A percentile compares a stretch with the other conserved stretches of the same genome.
These are phyloP conservation scores for Sinocyclocheilus rhinocerous DNA, from an alignment of 2,113 vertebrate species.

Conservation along the genomic window DNA sequence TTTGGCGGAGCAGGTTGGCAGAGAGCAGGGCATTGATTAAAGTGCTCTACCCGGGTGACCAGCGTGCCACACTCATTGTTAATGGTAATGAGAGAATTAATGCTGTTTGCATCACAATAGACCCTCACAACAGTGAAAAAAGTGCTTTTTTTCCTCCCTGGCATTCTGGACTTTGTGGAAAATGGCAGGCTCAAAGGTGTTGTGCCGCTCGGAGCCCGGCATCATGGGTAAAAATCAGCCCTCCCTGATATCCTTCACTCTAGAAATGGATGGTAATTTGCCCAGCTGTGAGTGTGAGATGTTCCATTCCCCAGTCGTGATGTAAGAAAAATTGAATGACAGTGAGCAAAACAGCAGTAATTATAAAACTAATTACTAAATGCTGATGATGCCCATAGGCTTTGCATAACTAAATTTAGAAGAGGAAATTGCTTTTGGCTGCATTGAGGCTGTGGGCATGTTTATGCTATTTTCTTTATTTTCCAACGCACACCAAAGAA, in stretches of 20 bases:
- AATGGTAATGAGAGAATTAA: constrained; percentile 65
- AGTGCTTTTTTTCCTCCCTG: constrained; percentile 12
- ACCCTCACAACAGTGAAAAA: constrained; percentile 45
- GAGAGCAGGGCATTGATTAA: constrained; percentile 59
- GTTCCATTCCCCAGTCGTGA: constrained; percentile 93
- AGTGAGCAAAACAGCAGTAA: constrained; percentile 98
- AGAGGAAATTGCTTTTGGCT: constrained; percentile 99
- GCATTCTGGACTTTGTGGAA: constrained; percentile 44
- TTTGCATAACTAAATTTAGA: constrained; percentile 99
- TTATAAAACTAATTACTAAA: constrained; percentile 99
- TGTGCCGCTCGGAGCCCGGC: constrained; percentile 21
- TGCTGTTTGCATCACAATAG: constrained; percentile 63
- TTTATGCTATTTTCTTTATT: constrained; percentile 65
- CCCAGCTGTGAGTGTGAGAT: constrained; percentile 96
- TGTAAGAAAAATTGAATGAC: constrained; percentile 98
- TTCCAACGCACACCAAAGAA: constrained; percentile 61
- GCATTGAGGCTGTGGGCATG: constrained; percentile 78
- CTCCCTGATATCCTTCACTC: constrained; percentile 72
- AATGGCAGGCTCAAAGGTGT: constrained; percentile 53
- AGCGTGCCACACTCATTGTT: constrained; percentile 59
- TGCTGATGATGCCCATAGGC: constrained; percentile 99
- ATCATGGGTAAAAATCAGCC: constrained; percentile 51
- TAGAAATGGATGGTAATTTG: constrained; percentile 93
- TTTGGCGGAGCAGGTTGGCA: constrained; percentile 52
- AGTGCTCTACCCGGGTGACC: constrained; percentile 54